Evolutionary conservation across 2,888 invertebrate species (phyloP), one percentile per base, ranked within the genome.

Genomic region (Cremastinae sp.): DNA sequence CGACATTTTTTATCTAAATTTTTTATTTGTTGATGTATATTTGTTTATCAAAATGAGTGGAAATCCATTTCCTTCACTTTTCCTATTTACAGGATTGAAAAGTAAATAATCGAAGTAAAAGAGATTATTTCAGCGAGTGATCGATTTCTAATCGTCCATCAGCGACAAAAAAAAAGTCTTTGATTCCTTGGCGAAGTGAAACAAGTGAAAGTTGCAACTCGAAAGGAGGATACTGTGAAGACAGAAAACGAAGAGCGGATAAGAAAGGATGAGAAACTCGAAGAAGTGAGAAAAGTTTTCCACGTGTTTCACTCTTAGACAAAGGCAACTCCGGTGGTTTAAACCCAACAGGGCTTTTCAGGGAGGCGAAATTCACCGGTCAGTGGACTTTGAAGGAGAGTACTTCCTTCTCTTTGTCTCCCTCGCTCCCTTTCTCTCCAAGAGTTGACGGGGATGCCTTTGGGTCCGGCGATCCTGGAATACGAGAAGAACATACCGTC

Each of bases 401-500:
- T 12, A 28, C 39, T 51, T 16, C 14, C 14, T 39, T 12, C 49
- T 14, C 53, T 28, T 28, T 12, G 5, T 28, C 12, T 28, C 28
- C 28, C n/a, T 28, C 10, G 22, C 55, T 66, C 45, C 12, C 16
- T 14, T 8, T 55, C 18, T n/a, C 28, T 55, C 12, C 22, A 28
- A 28, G 3, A 47, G 22, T 72, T 64, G 22, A 65, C 35, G 55
- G 55, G 59, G 37, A 55, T 66, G 59, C 51, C 74, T 74, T 78
- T 47, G 69, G 69, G 75, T 74, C 58, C 72, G 39, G 66, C 58
- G 53, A 62, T 68, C 56, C 61, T 49, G 43, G 68, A 51, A 9
- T 66, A 49, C 5, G 28, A 28, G 71, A 53, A 64, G 58, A 68
- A 49, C 68, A 68, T 45, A 58, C 47, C 58, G 58, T 66, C 69